These are phyloP conservation scores for Paraescarpia echinospica DNA, from an alignment of 1,140 invertebrate genomes.

Conservation along the genomic window DNA sequence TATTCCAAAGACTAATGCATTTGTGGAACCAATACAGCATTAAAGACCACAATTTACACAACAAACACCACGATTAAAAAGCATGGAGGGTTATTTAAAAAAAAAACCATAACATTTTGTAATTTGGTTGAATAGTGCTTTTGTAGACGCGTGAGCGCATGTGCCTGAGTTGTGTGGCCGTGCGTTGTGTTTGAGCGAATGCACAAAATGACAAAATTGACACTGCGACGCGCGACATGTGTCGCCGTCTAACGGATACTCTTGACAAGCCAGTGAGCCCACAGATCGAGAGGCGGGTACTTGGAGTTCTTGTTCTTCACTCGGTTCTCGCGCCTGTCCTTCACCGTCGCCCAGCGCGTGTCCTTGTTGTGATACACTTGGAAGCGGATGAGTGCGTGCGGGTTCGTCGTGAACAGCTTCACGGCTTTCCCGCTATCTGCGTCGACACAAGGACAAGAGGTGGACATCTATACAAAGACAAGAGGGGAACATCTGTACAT, in stretches of 20 bases:
- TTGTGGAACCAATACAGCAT: background rate
- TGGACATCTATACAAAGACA: background rate
- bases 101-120: background rate
- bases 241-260: conserved; percentile 9
- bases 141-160: too few relatives aligned
- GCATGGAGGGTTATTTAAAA: background rate
- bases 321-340: conserved; percentile 24
- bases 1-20: background rate
- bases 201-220: background rate
- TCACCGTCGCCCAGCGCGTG: conserved; percentile 15
- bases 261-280: conserved; percentile 31
- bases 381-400: background rate
- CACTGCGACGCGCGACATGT: background rate
- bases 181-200: too few relatives aligned
- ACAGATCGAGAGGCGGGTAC: conserved; percentile 26
- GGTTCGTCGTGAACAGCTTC: conserved; percentile 1
- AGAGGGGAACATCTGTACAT: background rate
- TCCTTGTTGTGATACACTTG: conserved; percentile 16
- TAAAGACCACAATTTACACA: background rate
- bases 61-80: background rate
- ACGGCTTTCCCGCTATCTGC: background rate
- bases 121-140: too few relatives aligned
- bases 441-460: background rate
- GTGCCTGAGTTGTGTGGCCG: too few relatives aligned
- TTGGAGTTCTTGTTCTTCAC: conserved; percentile 26